A percentile compares a stretch with the other conserved stretches of the same genome.
Evolutionary conservation across 2,888 invertebrate genomes (phyloP).

Genomic region (Podotricha telesiphe): DNA sequence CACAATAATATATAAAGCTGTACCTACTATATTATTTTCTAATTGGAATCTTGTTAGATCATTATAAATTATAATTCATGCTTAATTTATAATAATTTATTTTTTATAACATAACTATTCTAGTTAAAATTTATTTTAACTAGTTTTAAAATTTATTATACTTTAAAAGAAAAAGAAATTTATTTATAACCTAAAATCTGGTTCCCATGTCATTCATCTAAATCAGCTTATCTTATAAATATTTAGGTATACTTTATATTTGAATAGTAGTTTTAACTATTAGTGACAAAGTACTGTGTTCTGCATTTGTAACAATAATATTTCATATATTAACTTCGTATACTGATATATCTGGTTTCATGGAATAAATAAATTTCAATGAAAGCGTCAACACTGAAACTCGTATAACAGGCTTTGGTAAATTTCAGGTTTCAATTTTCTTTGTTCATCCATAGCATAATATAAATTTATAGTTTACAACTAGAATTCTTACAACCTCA

Average conservation of each 20-base stretch:
- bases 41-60: neutral
- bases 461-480: neutral
- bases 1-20: too few species aligned
- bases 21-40: neutral
- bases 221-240: too few species aligned
- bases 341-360: constrained; percentile 38
- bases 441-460: constrained; percentile 11
- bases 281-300: neutral
- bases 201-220: too few species aligned
- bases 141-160: too few species aligned
- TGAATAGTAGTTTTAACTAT: neutral
- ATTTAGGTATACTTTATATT: neutral
- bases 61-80: neutral
- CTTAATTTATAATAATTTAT: too few species aligned
- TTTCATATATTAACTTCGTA: constrained; percentile 19
- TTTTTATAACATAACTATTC: too few species aligned
- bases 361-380: constrained; percentile 41
- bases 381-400: constrained; percentile 29
- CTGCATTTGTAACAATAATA: constrained; percentile 13
- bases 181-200: too few species aligned
- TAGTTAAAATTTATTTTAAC: too few species aligned
- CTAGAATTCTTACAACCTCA: neutral
- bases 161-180: too few species aligned
- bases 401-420: constrained; percentile 38
- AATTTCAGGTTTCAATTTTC: constrained; percentile 36